These are phyloP conservation scores for Leptopilina drosophilae DNA, from an alignment of 2,888 invertebrate species.

Conservation along the genomic window DNA sequence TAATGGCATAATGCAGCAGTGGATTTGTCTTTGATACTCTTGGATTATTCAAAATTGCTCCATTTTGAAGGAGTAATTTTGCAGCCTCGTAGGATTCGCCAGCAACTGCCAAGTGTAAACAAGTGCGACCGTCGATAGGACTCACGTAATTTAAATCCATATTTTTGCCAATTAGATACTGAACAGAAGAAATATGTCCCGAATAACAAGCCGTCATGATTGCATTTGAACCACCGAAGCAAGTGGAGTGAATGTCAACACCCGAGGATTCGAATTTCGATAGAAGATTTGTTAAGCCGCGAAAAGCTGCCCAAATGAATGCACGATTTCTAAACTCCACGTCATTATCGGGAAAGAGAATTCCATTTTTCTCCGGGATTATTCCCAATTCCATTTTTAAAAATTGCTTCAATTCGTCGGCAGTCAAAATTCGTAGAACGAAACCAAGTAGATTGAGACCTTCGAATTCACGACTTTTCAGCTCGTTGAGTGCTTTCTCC, in stretches of 20 bases:
- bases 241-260: slow-evolving; percentile 84
- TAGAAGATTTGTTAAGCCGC: slow-evolving; percentile 84
- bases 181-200: slow-evolving; percentile 84
- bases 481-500: slow-evolving; percentile 70
- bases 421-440: slow-evolving; percentile 68
- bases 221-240: slow-evolving; percentile 85
- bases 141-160: slow-evolving; percentile 82
- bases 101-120: slow-evolving; percentile 79
- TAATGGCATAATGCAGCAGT: slow-evolving; percentile 78
- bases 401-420: slow-evolving; percentile 68
- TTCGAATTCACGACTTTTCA: slow-evolving; percentile 62
- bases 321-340: slow-evolving; percentile 79
- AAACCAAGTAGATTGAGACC: slow-evolving; percentile 65
- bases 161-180: slow-evolving; percentile 83
- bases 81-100: slow-evolving; percentile 76
- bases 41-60: slow-evolving; percentile 70
- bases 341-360: slow-evolving; percentile 52
- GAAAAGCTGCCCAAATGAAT: slow-evolving; percentile 87
- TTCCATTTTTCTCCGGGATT: slow-evolving; percentile 51
- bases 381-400: slow-evolving; percentile 68
- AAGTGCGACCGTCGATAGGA: slow-evolving; percentile 67
- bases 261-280: slow-evolving; percentile 83
- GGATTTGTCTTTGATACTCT: slow-evolving; percentile 72
- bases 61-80: slow-evolving; percentile 73
- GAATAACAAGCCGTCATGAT: slow-evolving; percentile 87